A percentile compares a stretch with the other conserved stretches of the same genome.
Conservation (phyloP, 1,140 invertebrate species). For the Contarinia nasturtii region DNA sequence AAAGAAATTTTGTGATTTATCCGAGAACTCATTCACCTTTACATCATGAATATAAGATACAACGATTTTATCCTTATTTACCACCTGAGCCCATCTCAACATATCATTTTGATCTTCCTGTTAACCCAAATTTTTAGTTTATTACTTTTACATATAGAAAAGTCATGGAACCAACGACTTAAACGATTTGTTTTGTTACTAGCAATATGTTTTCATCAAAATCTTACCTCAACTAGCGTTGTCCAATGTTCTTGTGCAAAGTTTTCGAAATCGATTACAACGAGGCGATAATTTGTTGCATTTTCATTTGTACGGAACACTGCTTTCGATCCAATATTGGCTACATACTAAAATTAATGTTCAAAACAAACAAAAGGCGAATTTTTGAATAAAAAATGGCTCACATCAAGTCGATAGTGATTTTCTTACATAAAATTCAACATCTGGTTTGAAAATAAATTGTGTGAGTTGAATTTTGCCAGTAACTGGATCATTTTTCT, state of each 20-base stretch:
- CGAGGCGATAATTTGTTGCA: slow-evolving; percentile 79
- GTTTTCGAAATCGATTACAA: slow-evolving; percentile 74
- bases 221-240: slow-evolving; percentile 45
- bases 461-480: slow-evolving; percentile 47
- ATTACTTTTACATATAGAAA: no score
- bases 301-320: slow-evolving; percentile 88
- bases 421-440: slow-evolving; percentile 70
- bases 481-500: slow-evolving; percentile 33
- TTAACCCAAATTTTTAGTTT: slow-evolving; percentile 5
- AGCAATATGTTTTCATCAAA: no score
- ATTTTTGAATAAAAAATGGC: no score
- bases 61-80: slow-evolving; percentile 73
- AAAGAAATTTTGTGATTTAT: no score
- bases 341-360: slow-evolving; percentile 55
- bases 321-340: slow-evolving; percentile 66
- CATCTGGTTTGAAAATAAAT: slow-evolving; percentile 78
- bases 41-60: slow-evolving; percentile 88
- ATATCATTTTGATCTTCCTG: slow-evolving; percentile 73
- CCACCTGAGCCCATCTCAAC: slow-evolving; percentile 68
- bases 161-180: no score
- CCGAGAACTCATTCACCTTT: no score
- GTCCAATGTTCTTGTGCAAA: slow-evolving; percentile 62
- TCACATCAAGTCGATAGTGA: background rate
- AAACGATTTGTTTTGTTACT: no score
- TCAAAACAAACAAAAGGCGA: slow-evolving; percentile 5